Conservation (phyloP, 2,797 vertebrate genomes). For the Antrozous pallidus region DNA sequence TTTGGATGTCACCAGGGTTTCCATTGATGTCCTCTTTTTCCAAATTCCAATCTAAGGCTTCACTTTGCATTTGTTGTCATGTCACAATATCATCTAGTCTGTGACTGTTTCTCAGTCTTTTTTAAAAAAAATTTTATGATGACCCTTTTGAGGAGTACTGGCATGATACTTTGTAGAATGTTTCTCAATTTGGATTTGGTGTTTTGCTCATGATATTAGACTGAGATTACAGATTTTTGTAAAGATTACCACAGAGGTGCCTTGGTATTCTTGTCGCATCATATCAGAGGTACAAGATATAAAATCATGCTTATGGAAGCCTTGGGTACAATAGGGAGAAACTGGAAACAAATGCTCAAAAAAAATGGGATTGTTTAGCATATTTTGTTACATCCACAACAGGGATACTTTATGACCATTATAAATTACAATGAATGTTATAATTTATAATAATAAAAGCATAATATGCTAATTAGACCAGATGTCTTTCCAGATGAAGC, state of each 20-base stretch:
- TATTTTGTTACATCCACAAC: not conserved
- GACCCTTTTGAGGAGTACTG: not conserved
- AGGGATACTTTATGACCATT: not conserved
- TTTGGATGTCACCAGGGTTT: not conserved
- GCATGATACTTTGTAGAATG: not conserved
- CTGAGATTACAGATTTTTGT: not conserved
- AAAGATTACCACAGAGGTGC: not conserved
- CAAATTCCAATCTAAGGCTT: not conserved
- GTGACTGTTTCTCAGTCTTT: not conserved
- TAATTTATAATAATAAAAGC: not conserved
- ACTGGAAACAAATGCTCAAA: not conserved
- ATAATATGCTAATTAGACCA: no score
- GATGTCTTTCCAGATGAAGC: no score
- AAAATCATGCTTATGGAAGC: not conserved
- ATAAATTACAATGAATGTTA: not conserved
- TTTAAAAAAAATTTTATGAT: not conserved
- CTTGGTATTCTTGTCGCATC: not conserved
- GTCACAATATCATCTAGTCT: not conserved
- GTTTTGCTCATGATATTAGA: not conserved
- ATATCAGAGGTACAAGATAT: not conserved
- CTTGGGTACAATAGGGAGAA: not conserved
- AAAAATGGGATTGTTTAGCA: not conserved
- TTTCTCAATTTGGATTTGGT: not conserved
- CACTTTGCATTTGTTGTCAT: not conserved
- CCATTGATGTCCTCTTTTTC: not conserved